These are phyloP conservation scores for Propithecus perrieri DNA, from an alignment of 2,797 vertebrate genomes.

Conservation along the genomic window DNA sequence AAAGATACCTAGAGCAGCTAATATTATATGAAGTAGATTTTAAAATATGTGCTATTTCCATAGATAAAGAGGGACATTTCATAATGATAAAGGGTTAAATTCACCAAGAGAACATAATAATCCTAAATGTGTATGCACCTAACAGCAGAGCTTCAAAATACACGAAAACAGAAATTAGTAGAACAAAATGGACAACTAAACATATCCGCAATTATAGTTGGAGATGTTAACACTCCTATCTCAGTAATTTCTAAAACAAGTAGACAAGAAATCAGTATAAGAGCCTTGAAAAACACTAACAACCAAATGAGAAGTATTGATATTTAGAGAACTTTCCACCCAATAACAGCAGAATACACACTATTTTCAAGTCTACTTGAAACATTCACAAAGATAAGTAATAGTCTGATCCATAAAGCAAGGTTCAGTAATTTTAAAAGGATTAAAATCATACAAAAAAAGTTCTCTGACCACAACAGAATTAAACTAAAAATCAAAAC, in stretches of 20 bases:
- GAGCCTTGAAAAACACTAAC: neutral
- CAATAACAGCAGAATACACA: neutral
- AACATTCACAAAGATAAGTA: neutral
- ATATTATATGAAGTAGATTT: neutral
- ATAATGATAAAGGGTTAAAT: neutral
- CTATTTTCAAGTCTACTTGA: neutral
- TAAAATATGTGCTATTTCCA: neutral
- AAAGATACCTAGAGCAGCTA: neutral
- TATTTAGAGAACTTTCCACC: neutral
- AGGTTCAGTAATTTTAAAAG: neutral
- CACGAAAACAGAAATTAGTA: neutral
- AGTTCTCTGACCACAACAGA: neutral
- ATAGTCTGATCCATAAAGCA: neutral
- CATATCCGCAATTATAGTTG: neutral
- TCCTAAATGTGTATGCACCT: neutral
- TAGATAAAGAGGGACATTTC: neutral
- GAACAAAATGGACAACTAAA: neutral
- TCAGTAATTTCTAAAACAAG: neutral
- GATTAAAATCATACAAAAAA: neutral
- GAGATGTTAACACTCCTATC: neutral
- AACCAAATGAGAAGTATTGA: neutral
- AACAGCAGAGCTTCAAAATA: neutral
- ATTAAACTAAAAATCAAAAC: conserved; percentile 7
- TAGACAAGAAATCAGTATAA: neutral
- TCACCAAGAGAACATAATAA: neutral